A percentile compares a stretch with the other conserved stretches of the same genome.
Conservation (phyloP, 2,113 vertebrate species). For the Oenanthe oenanthe region DNA sequence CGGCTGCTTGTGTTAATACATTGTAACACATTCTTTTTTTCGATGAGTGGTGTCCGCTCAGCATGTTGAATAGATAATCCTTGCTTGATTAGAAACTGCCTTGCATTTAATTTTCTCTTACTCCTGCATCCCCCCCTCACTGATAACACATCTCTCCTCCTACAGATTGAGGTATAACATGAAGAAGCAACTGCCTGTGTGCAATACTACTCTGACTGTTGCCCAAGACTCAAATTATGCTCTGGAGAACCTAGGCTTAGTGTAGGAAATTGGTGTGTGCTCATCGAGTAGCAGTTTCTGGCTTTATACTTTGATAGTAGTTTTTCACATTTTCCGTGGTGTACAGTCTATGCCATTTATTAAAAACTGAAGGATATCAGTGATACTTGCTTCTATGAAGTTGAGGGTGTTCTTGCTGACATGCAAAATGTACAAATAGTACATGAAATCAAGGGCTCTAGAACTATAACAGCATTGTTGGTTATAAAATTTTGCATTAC, state of each 20-base stretch:
- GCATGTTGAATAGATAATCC: background rate
- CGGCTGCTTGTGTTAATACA: fast-evolving
- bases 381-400: background rate
- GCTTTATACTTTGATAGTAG: background rate
- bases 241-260: background rate
- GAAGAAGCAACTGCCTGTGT: background rate
- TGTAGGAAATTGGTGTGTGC: fast-evolving
- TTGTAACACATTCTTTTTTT: fast-evolving
- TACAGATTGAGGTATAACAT: background rate
- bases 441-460: background rate
- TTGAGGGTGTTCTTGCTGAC: background rate
- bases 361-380: background rate
- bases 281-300: fast-evolving
- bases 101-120: background rate
- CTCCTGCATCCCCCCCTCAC: background rate
- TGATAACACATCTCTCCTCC: background rate
- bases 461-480: background rate
- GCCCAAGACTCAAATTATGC: fast-evolving
- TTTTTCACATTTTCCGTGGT: background rate
- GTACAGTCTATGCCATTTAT: background rate
- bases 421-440: background rate
- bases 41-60: fast-evolving
- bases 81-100: background rate
- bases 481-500: background rate
- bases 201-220: background rate